These are phyloP conservation scores for Anorthoa munda DNA, from an alignment of 2,888 invertebrate genomes.

Conservation along the genomic window DNA sequence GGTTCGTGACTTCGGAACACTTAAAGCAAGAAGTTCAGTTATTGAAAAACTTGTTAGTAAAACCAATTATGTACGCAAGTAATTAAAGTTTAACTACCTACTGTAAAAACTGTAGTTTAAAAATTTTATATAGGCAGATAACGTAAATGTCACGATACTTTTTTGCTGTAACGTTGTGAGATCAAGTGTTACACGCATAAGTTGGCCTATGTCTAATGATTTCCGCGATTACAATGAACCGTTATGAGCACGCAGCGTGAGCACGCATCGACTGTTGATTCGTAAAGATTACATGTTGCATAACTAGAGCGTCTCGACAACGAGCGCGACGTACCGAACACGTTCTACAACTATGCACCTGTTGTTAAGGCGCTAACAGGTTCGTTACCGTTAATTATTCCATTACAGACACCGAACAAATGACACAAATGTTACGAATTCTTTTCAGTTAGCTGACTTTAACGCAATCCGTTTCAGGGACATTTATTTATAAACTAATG, in stretches of 20 bases:
- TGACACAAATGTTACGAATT: conserved; percentile 38
- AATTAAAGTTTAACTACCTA: conserved; percentile 34
- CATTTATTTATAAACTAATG: conserved; percentile 30
- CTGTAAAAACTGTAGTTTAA: conserved; percentile 33
- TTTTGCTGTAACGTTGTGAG: conserved; percentile 56
- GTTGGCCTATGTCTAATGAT: conserved; percentile 72
- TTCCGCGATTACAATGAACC: conserved; percentile 85
- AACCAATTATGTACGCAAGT: conserved; percentile 38
- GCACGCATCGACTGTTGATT: conserved; percentile 83
- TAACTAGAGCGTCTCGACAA: conserved; percentile 80
- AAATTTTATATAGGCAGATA: conserved; percentile 26
- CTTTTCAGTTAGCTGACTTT: conserved; percentile 26
- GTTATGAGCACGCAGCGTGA: conserved; percentile 82
- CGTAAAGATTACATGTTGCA: conserved; percentile 85
- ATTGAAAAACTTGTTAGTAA: conserved; percentile 45
- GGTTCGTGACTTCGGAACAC: conserved; percentile 50
- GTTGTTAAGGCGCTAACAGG: conserved; percentile 80
- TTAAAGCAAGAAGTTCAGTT: conserved; percentile 44
- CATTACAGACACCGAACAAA: conserved; percentile 47
- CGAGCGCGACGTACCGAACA: conserved; percentile 74
- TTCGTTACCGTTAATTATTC: conserved; percentile 77
- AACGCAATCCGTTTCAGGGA: conserved; percentile 25
- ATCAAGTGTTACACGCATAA: conserved; percentile 54
- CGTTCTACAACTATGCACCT: conserved; percentile 85
- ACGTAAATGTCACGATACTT: conserved; percentile 42